Conservation (phyloP, 1,140 invertebrate genomes). For the Penaeus chinensis region DNA sequence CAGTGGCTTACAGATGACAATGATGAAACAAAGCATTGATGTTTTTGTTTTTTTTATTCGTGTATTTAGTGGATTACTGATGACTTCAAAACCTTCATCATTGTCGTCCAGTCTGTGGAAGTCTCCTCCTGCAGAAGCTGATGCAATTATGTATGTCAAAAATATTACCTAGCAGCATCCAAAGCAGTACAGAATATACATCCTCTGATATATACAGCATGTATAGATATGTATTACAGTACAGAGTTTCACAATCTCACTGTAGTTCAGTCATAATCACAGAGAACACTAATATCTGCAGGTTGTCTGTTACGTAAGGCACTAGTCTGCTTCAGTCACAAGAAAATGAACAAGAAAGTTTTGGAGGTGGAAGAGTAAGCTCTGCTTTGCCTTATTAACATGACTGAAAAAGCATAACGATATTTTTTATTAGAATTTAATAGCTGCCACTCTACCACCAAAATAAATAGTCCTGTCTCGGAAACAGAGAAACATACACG, state of each 20-base stretch:
- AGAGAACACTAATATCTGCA: constrained; percentile 36
- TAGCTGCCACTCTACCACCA: no score
- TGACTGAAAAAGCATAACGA: no score
- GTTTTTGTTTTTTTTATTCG: constrained; percentile 1
- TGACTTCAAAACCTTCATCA: not conserved
- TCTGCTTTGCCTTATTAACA: no score
- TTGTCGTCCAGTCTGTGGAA: constrained; percentile 15
- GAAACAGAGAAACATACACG: no score
- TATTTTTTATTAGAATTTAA: no score
- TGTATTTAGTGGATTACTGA: constrained; percentile 4
- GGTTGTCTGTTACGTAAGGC: constrained; percentile 29
- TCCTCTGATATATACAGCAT: constrained; percentile 8
- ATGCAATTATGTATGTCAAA: constrained; percentile 31
- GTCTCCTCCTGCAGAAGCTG: not conserved
- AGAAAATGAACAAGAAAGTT: no score
- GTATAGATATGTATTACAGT: constrained; percentile 4
- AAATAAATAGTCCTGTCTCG: no score
- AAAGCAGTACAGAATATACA: constrained; percentile 52
- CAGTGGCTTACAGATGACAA: not conserved
- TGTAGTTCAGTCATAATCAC: constrained; percentile 39
- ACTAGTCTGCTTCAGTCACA: constrained; percentile 19
- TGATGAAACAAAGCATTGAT: not conserved
- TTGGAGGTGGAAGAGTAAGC: no score
- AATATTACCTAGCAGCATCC: constrained; percentile 36
- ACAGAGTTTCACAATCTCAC: constrained; percentile 21